Evolutionary conservation across 2,888 invertebrate species (phyloP).

Genomic region (Dermolepida albohirtum): DNA sequence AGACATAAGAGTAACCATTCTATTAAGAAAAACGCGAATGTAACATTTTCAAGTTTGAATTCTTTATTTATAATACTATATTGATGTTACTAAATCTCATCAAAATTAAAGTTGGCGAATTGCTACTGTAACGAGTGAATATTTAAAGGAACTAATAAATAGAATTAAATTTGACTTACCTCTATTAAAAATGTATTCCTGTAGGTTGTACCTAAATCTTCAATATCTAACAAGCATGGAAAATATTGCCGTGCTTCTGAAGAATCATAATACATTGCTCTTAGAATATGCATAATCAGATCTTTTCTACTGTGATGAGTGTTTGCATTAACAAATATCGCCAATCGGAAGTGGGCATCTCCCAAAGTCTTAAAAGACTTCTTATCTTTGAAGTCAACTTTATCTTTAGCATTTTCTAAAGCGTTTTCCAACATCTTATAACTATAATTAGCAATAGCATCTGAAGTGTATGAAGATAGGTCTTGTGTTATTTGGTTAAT

Average conservation of each 20-base stretch:
- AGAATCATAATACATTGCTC: constrained; percentile 71
- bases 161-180: constrained; percentile 53
- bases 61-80: too few species aligned
- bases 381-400: constrained; percentile 20
- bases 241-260: constrained; percentile 73
- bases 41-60: too few species aligned
- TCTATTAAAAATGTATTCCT: constrained; percentile 62
- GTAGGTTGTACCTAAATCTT: constrained; percentile 51
- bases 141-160: too few species aligned
- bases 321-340: constrained; percentile 61
- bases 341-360: constrained; percentile 61
- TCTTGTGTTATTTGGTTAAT: too few species aligned
- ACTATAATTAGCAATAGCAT: constrained; percentile 41
- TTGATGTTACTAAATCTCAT: too few species aligned
- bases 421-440: constrained; percentile 37
- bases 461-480: constrained; percentile 1
- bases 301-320: constrained; percentile 47
- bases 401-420: constrained; percentile 41
- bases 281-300: constrained; percentile 65
- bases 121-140: too few species aligned
- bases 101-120: too few species aligned
- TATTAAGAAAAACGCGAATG: too few species aligned
- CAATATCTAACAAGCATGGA: constrained; percentile 70
- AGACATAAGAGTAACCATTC: too few species aligned
- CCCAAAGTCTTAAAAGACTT: constrained; percentile 47